phyloP scores from a whole-genome alignment of 2,113 vertebrate genomes.

The Chloebia gouldiae region DNA sequence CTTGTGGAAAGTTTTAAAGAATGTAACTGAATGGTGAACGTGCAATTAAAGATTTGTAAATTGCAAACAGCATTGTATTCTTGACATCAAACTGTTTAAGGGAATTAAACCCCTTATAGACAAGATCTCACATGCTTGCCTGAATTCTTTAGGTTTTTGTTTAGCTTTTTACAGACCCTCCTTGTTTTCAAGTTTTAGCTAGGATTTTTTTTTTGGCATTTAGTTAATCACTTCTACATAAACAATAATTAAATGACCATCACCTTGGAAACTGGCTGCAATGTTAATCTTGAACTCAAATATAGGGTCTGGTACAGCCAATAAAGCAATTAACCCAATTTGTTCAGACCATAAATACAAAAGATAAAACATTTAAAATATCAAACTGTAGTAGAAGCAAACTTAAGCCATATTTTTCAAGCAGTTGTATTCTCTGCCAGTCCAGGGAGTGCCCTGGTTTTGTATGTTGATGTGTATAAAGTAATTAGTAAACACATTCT shows the following conservation, averaged over 20 bases:
- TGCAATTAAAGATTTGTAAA: background rate
- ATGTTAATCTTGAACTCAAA: conserved; percentile 33
- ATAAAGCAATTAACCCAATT: conserved; percentile 12
- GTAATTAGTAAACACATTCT: background rate
- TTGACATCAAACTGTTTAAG: background rate
- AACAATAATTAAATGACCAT: conserved; percentile 52
- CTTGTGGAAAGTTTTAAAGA: background rate
- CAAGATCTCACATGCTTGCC: background rate
- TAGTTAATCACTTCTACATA: conserved; percentile 33
- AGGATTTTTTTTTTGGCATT: conserved; percentile 1
- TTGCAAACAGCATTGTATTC: background rate
- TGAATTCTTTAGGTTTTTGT: background rate
- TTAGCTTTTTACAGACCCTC: background rate
- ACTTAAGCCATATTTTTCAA: background rate
- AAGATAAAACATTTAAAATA: background rate
- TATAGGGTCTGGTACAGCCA: background rate
- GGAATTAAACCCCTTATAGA: background rate
- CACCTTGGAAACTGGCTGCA: conserved; percentile 41
- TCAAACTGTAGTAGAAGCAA: background rate
- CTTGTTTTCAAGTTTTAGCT: conserved; percentile 20
- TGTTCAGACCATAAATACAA: background rate
- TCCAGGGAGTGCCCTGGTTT: background rate
- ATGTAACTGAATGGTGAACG: background rate
- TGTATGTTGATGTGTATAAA: background rate
- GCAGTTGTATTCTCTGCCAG: background rate